A percentile compares a stretch with the other conserved stretches of the same genome.
Evolutionary conservation across 1,140 invertebrate genomes (phyloP).

Genomic region (Drosophila teissieri): DNA sequence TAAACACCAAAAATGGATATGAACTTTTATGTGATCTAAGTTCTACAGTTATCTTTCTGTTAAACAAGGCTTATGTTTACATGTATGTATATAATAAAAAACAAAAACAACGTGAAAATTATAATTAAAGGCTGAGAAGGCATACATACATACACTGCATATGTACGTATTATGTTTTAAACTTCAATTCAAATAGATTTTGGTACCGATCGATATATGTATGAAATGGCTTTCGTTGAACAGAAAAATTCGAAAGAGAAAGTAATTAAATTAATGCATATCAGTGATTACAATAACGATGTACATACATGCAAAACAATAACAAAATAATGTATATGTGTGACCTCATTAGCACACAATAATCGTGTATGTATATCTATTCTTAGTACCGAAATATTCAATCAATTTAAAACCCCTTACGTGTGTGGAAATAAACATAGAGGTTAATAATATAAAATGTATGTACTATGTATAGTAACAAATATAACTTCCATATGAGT

Average conservation of each 20-base stretch:
- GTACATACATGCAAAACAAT: slow-evolving; percentile 39
- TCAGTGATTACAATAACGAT: slow-evolving; percentile 69
- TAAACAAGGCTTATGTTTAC: slow-evolving; percentile 1
- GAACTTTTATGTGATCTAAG: slow-evolving; percentile 33
- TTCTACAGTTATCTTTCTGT: slow-evolving; percentile 26
- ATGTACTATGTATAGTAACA: slow-evolving; percentile 71
- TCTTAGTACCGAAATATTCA: slow-evolving; percentile 34
- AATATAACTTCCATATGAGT: slow-evolving; percentile 81
- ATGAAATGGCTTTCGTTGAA: slow-evolving; percentile 10
- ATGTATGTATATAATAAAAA: slow-evolving; percentile 3
- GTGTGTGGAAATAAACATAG: slow-evolving; percentile 67
- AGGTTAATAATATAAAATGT: slow-evolving; percentile 64
- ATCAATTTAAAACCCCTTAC: slow-evolving; percentile 36
- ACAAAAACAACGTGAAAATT: slow-evolving; percentile 7
- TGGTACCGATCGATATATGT: slow-evolving; percentile 27
- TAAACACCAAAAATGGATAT: slow-evolving; percentile 25
- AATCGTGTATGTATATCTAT: slow-evolving; percentile 28
- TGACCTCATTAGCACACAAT: slow-evolving; percentile 19
- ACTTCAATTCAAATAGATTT: slow-evolving; percentile 26
- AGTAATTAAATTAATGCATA: slow-evolving; percentile 76
- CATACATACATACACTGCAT: slow-evolving; percentile 1
- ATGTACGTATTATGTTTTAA: slow-evolving; percentile 26
- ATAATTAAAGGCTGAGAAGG: neutral
- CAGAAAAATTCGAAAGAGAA: slow-evolving; percentile 31
- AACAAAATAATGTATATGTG: slow-evolving; percentile 21